phyloP scores from a whole-genome alignment of 37 sponge, comb jelly and placozoan species.

The Mnemiopsis leidyi region DNA sequence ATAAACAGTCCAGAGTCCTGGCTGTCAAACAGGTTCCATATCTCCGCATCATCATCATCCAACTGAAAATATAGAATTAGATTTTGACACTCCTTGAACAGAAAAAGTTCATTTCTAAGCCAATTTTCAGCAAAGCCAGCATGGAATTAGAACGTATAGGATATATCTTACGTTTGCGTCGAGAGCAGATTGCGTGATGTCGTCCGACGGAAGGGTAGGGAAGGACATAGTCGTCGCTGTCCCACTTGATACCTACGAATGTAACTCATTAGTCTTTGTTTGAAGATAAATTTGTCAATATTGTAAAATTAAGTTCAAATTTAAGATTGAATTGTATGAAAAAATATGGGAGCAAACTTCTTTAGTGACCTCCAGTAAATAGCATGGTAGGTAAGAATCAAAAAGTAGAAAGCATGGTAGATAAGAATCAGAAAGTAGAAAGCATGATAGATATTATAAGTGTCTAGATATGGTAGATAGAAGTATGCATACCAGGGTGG shows the following conservation, averaged over 20 bases:
- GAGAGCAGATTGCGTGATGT: slow-evolving; percentile 16
- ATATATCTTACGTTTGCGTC: slow-evolving; percentile 46
- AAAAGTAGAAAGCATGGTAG: background rate
- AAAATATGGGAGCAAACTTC: no score
- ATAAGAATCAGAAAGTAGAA: background rate
- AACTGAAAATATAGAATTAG: slow-evolving; percentile 41
- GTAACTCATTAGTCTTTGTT: no score
- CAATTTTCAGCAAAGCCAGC: no score
- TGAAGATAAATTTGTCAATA: no score
- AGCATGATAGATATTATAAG: background rate
- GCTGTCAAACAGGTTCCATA: slow-evolving; percentile 52
- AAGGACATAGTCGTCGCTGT: slow-evolving; percentile 36
- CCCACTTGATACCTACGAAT: slow-evolving; percentile 1
- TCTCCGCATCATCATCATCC: slow-evolving; percentile 38
- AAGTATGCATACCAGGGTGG: background rate
- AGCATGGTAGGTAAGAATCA: background rate
- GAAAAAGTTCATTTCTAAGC: no score
- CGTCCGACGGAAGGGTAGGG: slow-evolving; percentile 31
- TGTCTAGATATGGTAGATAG: no score
- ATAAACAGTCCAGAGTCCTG: slow-evolving; percentile 50
- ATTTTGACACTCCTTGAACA: no score
- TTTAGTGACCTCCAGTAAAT: no score
- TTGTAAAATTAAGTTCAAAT: no score
- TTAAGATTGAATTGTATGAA: no score
- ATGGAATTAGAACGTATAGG: no score